A percentile compares a stretch with the other conserved stretches of the same genome.
phyloP scores from a whole-genome alignment of 2,113 vertebrate species.

The Neoarius graeffei region DNA sequence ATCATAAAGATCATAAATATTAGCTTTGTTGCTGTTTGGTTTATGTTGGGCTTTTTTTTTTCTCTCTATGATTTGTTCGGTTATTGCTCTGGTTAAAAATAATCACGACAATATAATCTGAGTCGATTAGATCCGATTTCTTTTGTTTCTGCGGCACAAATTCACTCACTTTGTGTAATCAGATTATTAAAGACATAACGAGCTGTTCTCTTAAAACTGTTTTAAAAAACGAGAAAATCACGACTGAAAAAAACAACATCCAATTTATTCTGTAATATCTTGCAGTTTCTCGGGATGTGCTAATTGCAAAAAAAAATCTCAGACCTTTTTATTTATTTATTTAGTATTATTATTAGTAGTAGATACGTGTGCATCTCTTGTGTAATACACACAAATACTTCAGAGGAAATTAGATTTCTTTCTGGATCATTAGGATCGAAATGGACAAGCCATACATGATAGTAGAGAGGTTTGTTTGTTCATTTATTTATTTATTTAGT shows the following conservation, averaged over 20 bases:
- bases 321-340: neutral
- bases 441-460: conserved; percentile 20
- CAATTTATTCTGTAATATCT: neutral
- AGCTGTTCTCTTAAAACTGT: neutral
- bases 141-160: neutral
- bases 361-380: neutral
- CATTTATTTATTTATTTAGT: neutral
- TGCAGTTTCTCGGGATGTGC: neutral
- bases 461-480: neutral
- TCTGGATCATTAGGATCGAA: conserved; percentile 42
- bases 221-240: neutral
- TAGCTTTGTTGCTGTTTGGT: neutral
- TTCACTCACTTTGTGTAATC: neutral
- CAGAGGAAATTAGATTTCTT: conserved; percentile 40
- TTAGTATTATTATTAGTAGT: neutral
- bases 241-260: neutral
- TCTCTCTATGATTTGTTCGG: neutral
- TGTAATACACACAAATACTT: conserved; percentile 6
- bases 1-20: neutral
- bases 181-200: neutral
- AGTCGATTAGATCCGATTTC: neutral
- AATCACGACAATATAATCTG: neutral
- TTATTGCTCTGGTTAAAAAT: neutral
- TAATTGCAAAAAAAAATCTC: conserved; percentile 5
- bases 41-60: too few relatives aligned